A percentile compares a stretch with the other conserved stretches of the same genome.
Conservation (phyloP, 2,797 vertebrate species). For the Falco concolor region DNA sequence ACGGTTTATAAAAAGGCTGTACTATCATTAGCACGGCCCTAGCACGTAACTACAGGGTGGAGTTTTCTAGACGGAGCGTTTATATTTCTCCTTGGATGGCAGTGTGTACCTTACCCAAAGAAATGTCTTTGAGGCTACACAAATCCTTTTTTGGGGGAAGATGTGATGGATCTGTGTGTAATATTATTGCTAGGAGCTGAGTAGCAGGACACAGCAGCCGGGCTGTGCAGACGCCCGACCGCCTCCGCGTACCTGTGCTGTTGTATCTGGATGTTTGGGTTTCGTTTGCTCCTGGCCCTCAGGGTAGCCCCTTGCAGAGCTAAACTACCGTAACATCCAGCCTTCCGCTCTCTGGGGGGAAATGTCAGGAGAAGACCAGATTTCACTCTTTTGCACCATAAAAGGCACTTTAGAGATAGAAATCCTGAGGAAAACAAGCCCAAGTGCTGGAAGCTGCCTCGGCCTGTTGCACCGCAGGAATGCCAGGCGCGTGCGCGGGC, state of each 20-base stretch:
- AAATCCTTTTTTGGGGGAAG: not conserved
- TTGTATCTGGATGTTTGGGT: not conserved
- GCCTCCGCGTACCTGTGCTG: not conserved
- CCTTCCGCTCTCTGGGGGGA: not conserved
- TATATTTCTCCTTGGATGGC: accelerated
- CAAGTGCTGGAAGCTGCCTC: not conserved
- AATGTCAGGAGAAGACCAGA: not conserved
- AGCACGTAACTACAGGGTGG: not conserved
- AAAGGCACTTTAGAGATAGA: slow-evolving; percentile 22
- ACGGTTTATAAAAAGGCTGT: not conserved
- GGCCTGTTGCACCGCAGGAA: not conserved
- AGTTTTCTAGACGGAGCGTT: not conserved
- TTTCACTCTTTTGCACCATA: slow-evolving; percentile 23
- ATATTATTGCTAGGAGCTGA: not conserved
- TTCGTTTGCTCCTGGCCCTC: not conserved
- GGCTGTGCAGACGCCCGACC: not conserved
- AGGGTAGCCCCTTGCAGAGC: not conserved
- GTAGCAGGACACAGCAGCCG: not conserved
- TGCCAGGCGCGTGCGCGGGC: not conserved
- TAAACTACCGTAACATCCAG: not conserved
- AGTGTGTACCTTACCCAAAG: not conserved
- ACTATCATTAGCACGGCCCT: not conserved
- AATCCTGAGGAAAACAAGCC: not conserved
- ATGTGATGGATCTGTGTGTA: not conserved
- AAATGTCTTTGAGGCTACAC: not conserved